Conservation (phyloP, 1,140 invertebrate genomes). For the Holotrichia oblita region DNA sequence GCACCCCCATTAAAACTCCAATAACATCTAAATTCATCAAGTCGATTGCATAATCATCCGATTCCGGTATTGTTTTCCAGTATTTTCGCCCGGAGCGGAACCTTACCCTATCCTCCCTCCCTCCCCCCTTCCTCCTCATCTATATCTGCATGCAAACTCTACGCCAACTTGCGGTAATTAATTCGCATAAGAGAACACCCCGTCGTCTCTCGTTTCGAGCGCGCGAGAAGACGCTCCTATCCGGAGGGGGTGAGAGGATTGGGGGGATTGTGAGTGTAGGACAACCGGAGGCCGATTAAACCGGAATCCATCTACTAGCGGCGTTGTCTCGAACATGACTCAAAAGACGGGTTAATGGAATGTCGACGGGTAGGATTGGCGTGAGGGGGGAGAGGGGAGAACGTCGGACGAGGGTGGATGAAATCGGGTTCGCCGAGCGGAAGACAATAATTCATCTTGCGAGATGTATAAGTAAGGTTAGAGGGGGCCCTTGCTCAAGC, state of each 20-base stretch:
- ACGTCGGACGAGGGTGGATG: too few species aligned
- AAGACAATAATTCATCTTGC: conserved; percentile 16
- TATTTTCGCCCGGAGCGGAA: not conserved
- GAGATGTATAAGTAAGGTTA: not conserved
- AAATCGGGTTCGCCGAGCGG: not conserved
- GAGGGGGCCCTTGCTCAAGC: not conserved
- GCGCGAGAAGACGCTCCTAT: not conserved
- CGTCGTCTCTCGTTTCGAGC: not conserved
- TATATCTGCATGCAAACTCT: not conserved
- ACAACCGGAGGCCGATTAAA: not conserved
- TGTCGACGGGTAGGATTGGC: not conserved
- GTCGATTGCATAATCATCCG: not conserved
- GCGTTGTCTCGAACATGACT: not conserved
- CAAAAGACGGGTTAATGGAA: not conserved
- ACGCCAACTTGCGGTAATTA: not conserved
- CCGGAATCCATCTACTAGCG: not conserved
- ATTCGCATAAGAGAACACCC: not conserved
- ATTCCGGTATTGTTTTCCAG: too few species aligned
- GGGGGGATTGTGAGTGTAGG: too few species aligned
- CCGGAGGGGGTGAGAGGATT: not conserved
- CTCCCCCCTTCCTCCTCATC: not conserved
- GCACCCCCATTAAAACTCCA: not conserved
- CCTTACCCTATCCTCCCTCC: not conserved
- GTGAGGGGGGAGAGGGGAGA: too few species aligned
- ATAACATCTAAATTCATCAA: not conserved